phyloP scores from a whole-genome alignment of 1,140 invertebrate genomes.

The Lycorma delicatula region DNA sequence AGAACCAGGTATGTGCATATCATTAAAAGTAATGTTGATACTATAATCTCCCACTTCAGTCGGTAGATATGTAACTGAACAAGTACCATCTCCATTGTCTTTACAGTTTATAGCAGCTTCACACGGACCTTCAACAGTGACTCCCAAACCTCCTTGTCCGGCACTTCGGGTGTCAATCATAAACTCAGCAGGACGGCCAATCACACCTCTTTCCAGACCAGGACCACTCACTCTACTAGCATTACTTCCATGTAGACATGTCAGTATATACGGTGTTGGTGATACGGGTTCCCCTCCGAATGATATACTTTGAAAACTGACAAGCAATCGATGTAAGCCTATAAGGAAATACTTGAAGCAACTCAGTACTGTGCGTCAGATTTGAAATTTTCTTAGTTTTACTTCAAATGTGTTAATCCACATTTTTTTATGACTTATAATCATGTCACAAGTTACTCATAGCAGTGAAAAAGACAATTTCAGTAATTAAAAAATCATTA shows the following conservation, averaged over 20 bases:
- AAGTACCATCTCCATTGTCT: conserved; percentile 76
- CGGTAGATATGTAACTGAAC: conserved; percentile 70
- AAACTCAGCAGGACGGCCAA: conserved; percentile 64
- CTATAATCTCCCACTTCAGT: conserved; percentile 71
- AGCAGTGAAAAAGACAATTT: no score
- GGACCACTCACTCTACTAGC: conserved; percentile 60
- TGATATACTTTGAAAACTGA: no score
- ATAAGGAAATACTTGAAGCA: no score
- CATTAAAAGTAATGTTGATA: conserved; percentile 75
- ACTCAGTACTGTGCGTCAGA: no score
- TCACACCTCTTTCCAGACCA: conserved; percentile 55
- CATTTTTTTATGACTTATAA: no score
- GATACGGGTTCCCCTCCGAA: conserved; percentile 60
- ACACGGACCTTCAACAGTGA: conserved; percentile 75
- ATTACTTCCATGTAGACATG: conserved; percentile 56
- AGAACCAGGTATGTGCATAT: conserved; percentile 64
- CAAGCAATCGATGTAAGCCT: no score
- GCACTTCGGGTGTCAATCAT: conserved; percentile 69
- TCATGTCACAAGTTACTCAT: no score
- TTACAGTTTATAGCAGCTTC: conserved; percentile 71
- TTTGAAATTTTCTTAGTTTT: no score
- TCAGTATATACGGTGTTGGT: conserved; percentile 51
- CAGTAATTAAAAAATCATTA: no score
- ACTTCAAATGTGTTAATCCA: no score
- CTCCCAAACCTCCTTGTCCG: conserved; percentile 60